These are phyloP conservation scores for Piprites chloris DNA, from an alignment of 2,113 vertebrate genomes.

Conservation along the genomic window DNA sequence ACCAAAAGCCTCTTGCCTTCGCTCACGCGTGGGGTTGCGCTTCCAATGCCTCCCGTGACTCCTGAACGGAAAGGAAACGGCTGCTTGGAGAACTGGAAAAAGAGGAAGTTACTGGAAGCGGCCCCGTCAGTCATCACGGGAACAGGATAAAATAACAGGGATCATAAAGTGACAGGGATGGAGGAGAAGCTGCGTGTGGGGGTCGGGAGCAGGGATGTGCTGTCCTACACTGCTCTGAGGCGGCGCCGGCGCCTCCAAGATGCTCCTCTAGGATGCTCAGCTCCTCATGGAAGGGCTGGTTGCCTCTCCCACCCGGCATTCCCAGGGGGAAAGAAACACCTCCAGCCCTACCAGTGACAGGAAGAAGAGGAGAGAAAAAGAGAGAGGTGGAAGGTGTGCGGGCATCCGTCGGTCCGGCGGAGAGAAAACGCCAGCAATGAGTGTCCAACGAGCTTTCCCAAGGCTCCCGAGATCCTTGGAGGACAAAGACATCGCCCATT, in stretches of 20 bases:
- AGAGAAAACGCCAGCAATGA: background rate
- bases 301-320: background rate
- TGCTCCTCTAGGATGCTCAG: background rate
- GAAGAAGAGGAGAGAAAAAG: background rate
- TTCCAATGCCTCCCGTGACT: background rate
- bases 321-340: background rate
- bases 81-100: constrained; percentile 50
- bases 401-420: background rate
- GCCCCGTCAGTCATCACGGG: background rate
- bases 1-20: background rate
- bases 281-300: background rate
- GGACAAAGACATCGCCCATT: background rate
- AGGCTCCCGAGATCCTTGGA: background rate
- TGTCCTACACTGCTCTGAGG: background rate
- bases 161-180: background rate
- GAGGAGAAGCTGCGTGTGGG: background rate
- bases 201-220: background rate
- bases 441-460: background rate
- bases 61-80: constrained; percentile 57
- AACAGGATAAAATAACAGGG: background rate
- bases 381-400: background rate
- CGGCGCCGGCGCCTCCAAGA: background rate
- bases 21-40: background rate
- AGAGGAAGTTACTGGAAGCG: constrained; percentile 50
- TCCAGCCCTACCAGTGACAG: background rate